phyloP scores from a whole-genome alignment of 2,797 vertebrate genomes.

The Spondyliosoma cantharus region DNA sequence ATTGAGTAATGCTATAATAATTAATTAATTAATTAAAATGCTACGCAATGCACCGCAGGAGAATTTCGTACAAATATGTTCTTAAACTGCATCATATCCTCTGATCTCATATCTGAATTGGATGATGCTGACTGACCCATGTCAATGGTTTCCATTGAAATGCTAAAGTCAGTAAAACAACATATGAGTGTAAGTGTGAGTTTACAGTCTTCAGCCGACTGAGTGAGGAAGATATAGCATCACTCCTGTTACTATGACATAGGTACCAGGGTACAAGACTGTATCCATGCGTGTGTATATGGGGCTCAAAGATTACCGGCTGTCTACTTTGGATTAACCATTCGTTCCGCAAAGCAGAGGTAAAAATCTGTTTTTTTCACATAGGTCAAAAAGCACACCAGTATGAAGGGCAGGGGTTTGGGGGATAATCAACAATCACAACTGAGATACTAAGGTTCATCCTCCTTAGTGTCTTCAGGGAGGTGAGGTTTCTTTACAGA shows the following conservation, averaged over 20 bases:
- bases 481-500: conserved; percentile 91
- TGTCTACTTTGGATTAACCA: conserved; percentile 89
- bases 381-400: conserved; percentile 29
- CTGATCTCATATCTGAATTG: neutral
- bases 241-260: conserved; percentile 16
- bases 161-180: conserved; percentile 2
- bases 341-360: conserved; percentile 88
- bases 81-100: neutral
- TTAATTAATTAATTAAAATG: neutral
- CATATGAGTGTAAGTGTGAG: conserved; percentile 60
- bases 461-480: conserved; percentile 88
- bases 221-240: neutral
- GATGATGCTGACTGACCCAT: neutral
- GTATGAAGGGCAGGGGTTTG: conserved; percentile 12
- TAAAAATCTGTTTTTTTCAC: conserved; percentile 67
- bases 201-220: conserved; percentile 78
- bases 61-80: neutral
- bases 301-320: neutral
- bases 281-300: conserved; percentile 1
- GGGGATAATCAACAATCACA: conserved; percentile 32
- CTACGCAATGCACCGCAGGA: conserved; percentile 24
- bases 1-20: neutral
- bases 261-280: neutral
- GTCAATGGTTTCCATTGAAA: neutral
- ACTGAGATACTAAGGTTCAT: conserved; percentile 43